These are phyloP conservation scores for Carterocephalus palaemon DNA, from an alignment of 2,888 invertebrate species.

Conservation along the genomic window DNA sequence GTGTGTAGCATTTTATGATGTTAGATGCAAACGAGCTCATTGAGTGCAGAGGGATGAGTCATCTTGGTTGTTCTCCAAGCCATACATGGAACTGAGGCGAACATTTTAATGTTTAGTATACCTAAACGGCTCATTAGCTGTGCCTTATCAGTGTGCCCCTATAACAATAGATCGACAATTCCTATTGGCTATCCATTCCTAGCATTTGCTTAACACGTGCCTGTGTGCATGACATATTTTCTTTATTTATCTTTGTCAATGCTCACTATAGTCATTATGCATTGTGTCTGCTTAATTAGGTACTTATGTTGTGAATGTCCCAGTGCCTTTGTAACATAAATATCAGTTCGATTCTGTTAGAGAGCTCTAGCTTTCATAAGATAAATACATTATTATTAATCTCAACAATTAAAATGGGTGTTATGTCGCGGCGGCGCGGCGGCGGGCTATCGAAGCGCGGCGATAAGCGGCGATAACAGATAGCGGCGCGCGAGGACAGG, in stretches of 20 bases:
- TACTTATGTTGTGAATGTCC: no score
- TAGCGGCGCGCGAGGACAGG: neutral
- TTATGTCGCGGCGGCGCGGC: neutral
- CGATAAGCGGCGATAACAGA: conserved; percentile 8
- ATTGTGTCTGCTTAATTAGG: neutral
- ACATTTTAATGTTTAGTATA: conserved; percentile 7
- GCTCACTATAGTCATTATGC: no score
- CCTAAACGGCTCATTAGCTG: conserved; percentile 21
- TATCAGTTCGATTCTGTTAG: no score
- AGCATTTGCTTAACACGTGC: neutral
- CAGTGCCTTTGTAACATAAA: no score
- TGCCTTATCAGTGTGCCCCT: conserved; percentile 27
- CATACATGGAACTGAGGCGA: conserved; percentile 22
- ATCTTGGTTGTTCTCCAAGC: conserved; percentile 7
- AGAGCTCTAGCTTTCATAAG: no score
- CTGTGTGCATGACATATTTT: neutral
- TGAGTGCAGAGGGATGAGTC: conserved; percentile 15
- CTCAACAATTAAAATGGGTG: conserved; percentile 2
- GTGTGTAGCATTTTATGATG: no score
- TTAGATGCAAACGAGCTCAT: neutral
- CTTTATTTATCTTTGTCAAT: no score
- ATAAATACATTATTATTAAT: no score
- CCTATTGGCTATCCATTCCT: conserved; percentile 1
- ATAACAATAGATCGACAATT: conserved; percentile 7
- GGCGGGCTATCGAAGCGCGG: conserved; percentile 7